A percentile compares a stretch with the other conserved stretches of the same genome.
phyloP scores from a whole-genome alignment of 1,140 invertebrate species.

The Amyelois transitella region DNA sequence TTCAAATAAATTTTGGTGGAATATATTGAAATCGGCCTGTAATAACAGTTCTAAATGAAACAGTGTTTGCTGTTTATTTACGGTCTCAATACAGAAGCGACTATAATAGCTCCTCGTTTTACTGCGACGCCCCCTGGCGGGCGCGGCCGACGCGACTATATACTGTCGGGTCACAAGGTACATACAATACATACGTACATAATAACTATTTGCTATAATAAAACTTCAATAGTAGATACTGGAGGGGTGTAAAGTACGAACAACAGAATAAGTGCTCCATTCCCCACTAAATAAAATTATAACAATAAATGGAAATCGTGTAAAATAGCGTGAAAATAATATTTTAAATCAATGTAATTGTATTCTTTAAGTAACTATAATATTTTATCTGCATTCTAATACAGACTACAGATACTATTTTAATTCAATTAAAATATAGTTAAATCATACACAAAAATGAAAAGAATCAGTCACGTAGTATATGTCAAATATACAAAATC shows the following conservation, averaged over 20 bases:
- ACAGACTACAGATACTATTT: background rate
- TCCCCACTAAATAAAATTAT: slow-evolving; percentile 24
- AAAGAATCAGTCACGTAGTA: slow-evolving; percentile 41
- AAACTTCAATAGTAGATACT: slow-evolving; percentile 29
- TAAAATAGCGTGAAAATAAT: background rate
- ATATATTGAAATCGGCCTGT: slow-evolving; percentile 12
- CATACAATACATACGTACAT: slow-evolving; percentile 11
- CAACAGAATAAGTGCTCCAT: slow-evolving; percentile 27
- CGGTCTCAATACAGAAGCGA: slow-evolving; percentile 33
- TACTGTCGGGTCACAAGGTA: background rate
- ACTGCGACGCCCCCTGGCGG: slow-evolving; percentile 12
- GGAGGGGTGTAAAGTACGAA: slow-evolving; percentile 28
- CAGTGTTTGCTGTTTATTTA: background rate
- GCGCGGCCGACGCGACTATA: background rate
- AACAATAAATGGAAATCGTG: slow-evolving; percentile 15
- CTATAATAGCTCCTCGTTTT: slow-evolving; percentile 38
- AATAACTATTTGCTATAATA: slow-evolving; percentile 25
- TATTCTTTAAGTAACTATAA: background rate
- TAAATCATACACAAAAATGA: slow-evolving; percentile 40
- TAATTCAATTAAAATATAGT: slow-evolving; percentile 26
- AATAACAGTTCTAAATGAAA: background rate
- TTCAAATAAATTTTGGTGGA: slow-evolving; percentile 48
- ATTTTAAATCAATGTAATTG: background rate
- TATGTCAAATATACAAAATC: slow-evolving; percentile 60
- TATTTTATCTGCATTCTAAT: background rate